A percentile compares a stretch with the other conserved stretches of the same genome.
Evolutionary conservation across 2,113 vertebrate genomes (phyloP).

Genomic region (Alethe castanea): DNA sequence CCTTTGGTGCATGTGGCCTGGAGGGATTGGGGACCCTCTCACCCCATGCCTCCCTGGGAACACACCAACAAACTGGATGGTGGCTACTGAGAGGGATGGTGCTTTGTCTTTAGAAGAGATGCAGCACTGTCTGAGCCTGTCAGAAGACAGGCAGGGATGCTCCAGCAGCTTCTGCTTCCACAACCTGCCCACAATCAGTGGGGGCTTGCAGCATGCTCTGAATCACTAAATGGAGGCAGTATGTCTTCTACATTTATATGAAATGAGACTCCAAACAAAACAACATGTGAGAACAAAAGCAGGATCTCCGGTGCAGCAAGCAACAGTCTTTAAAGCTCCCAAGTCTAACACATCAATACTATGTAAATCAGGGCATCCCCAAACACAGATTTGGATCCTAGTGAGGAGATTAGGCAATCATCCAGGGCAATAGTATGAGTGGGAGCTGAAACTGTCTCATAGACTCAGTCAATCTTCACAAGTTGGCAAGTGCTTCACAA

Average conservation of each 20-base stretch:
- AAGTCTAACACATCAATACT: background rate
- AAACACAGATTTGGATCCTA: conserved; percentile 19
- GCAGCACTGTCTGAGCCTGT: fast-evolving
- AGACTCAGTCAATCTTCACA: conserved; percentile 1
- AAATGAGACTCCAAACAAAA: background rate
- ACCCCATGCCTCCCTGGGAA: background rate
- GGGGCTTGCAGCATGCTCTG: fast-evolving
- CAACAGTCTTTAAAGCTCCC: background rate
- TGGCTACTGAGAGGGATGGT: background rate
- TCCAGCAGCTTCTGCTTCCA: background rate
- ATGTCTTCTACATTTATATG: background rate
- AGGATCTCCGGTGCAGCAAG: background rate
- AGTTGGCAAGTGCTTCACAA: conserved; percentile 14
- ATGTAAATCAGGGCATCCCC: conserved; percentile 34
- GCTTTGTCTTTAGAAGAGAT: background rate
- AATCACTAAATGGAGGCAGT: background rate
- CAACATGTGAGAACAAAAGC: background rate
- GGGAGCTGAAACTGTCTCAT: conserved; percentile 25
- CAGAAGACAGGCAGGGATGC: background rate
- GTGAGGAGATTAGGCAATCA: conserved; percentile 44
- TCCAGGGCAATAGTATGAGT: conserved; percentile 52
- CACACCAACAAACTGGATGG: background rate
- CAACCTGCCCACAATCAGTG: background rate
- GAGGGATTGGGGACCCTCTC: background rate
- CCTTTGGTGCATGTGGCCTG: fast-evolving